phyloP scores from a whole-genome alignment of 2,113 vertebrate genomes.

The Castor canadensis region DNA sequence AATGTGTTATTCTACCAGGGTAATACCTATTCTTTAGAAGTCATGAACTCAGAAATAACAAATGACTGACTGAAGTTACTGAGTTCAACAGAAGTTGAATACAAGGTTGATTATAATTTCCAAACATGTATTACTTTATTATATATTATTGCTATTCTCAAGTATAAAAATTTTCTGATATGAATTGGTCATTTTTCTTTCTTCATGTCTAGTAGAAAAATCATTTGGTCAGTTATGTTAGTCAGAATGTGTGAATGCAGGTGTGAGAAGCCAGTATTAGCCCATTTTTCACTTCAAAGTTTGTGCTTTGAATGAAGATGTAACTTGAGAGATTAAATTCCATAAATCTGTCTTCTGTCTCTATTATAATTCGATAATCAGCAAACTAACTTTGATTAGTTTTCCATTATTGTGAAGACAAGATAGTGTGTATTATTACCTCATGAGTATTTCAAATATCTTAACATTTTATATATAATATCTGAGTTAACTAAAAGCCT shows the following conservation, averaged over 20 bases:
- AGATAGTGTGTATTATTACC: neutral
- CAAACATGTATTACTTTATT: neutral
- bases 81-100: neutral
- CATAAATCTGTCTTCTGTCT: neutral
- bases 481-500: neutral
- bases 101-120: neutral
- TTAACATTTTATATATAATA: neutral
- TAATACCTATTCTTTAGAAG: slow-evolving; percentile 43
- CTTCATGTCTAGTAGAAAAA: neutral
- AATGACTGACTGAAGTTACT: neutral
- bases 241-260: neutral
- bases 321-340: neutral
- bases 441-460: neutral
- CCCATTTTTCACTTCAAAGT: neutral
- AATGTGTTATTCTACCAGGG: slow-evolving; percentile 20
- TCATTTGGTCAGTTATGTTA: neutral
- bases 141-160: neutral
- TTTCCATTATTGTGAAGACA: neutral
- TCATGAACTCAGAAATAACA: slow-evolving; percentile 44
- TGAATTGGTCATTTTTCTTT: neutral
- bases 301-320: neutral
- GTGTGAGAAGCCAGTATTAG: neutral
- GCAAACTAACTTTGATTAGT: neutral
- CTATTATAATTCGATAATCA: neutral
- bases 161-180: neutral